Evolutionary conservation across 2,888 invertebrate species (phyloP), one percentile per base, ranked within the genome.

Genomic region (Morpho helenor): DNA sequence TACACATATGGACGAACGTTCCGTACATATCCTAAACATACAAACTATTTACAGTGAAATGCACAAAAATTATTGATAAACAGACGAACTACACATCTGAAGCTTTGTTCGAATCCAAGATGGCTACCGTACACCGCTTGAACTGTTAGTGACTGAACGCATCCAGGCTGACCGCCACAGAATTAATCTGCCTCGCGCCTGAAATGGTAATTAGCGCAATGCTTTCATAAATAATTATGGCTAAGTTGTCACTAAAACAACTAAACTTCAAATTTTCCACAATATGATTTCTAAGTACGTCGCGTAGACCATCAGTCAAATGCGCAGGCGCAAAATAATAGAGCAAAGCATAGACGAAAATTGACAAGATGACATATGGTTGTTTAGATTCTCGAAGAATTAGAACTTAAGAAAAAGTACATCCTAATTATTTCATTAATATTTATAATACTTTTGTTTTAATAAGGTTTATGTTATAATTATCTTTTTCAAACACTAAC

Each of bases 11-110:
- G 92, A 92, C 91, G 87, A 92, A 93, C 93, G 92, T 92, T 93
- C 93, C 93, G 92, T 92, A 93, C 94, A 94, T 94, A 94, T 93
- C 94, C 93, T 91, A 92, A 92, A 92, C 92, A 92, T 93, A 90
- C 91, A 91, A 91, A 91, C 90, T 91, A 91, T 91, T 91, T 91
- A 91, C 91, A 91, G 82, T 83, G 84, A 91, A 91, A 91, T 90
- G 88, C 91, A 91, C 89, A 88, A 87, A 91, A 89, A 91, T 89
- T 91, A 91, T 91, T 90, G 88, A 91, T 91, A 91, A 91, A 91
- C 91, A 91, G 90, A 89, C 89, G 88, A 91, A 87, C 87, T 91
- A 87, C 92, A 91, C 91, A 91, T 91, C 91, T 91, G 88, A 91
- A 92, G 92, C 92, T 93, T 92, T 92, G 92, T 92, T 92, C 92